Percentiles rank a stretch among this genome's conserved stretches.
Conservation (phyloP, 2,797 vertebrate genomes). For the Calcarius lapponicus region DNA sequence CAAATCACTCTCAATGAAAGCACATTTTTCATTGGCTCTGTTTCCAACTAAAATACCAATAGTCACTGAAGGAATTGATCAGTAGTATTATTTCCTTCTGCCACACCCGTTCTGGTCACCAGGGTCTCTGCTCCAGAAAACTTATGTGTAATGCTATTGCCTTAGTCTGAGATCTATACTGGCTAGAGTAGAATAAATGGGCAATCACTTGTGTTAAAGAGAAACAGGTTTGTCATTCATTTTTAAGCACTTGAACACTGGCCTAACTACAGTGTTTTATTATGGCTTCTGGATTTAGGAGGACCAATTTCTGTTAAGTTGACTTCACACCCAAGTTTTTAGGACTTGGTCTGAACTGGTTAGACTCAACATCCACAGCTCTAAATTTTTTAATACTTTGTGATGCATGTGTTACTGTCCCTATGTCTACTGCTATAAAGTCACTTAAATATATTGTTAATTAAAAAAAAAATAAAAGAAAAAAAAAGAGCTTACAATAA, state of each 20-base stretch:
- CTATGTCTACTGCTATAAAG: background rate
- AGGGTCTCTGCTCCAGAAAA: background rate
- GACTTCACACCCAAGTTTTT: background rate
- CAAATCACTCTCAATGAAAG: background rate
- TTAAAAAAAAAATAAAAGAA: background rate
- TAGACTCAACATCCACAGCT: background rate
- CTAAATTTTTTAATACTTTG: background rate
- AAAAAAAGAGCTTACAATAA: background rate
- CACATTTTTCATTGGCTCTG: background rate
- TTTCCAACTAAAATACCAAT: background rate
- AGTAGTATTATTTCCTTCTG: background rate
- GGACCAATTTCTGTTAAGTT: background rate
- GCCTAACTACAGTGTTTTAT: background rate
- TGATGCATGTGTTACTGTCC: background rate
- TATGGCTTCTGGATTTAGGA: background rate
- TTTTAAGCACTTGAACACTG: background rate
- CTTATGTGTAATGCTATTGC: background rate
- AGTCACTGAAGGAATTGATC: background rate
- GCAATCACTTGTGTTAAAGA: background rate
- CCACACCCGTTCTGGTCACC: background rate
- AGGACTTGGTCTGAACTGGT: background rate
- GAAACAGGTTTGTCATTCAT: background rate
- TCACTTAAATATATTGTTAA: background rate
- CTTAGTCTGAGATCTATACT: background rate
- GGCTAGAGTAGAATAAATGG: background rate